A percentile compares a stretch with the other conserved stretches of the same genome.
These are phyloP conservation scores for Nasonia giraulti DNA, from an alignment of 1,140 invertebrate species.

Conservation along the genomic window DNA sequence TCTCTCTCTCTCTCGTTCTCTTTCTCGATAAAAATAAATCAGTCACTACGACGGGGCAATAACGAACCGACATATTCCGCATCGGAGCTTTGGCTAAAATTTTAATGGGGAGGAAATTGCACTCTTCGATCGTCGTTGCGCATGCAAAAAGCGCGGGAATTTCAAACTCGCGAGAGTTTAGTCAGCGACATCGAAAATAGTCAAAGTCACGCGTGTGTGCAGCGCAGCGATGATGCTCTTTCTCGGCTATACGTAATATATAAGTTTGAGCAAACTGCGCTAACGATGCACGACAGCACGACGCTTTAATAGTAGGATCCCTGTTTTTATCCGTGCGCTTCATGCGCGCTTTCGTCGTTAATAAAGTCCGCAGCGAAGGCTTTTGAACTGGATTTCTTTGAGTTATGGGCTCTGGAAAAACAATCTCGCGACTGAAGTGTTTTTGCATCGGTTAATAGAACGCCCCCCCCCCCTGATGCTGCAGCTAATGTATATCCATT, in stretches of 20 bases:
- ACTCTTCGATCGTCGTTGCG: too few relatives aligned
- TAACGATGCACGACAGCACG: not conserved
- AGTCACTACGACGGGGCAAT: not conserved
- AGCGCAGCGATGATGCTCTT: not conserved
- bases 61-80: not conserved
- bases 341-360: not conserved
- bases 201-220: not conserved
- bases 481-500: not conserved
- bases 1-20: too few relatives aligned
- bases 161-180: slow-evolving; percentile 10
- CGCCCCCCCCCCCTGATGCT: not conserved
- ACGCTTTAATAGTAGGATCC: not conserved
- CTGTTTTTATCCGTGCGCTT: not conserved
- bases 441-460: not conserved
- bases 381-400: not conserved
- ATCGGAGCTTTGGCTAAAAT: not conserved
- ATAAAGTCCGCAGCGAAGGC: not conserved
- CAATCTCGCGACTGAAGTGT: not conserved
- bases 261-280: not conserved
- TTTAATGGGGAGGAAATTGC: not conserved
- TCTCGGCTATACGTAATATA: not conserved
- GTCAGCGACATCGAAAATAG: slow-evolving; percentile 18
- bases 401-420: not conserved
- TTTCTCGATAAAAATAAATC: not conserved
- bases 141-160: not conserved